Base-by-base conservation (phyloP, 1,140 invertebrate genomes). In the Dinoponera quadriceps region DNA sequence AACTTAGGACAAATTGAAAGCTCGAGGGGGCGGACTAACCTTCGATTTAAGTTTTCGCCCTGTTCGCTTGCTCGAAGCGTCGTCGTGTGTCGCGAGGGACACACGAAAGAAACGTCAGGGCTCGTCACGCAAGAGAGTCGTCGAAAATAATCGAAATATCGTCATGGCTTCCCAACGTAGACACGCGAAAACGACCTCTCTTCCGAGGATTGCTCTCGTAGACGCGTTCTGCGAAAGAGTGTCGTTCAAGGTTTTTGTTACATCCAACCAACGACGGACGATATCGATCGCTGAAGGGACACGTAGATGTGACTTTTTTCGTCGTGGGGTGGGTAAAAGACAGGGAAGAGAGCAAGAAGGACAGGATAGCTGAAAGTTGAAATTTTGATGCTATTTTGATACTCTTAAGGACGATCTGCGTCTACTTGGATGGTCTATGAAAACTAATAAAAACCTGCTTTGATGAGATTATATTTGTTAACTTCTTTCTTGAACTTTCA, bases 1-100 rank as follows among this genome's bases (percentile, higher is more conserved):
- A 90, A 89, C 89, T 89, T 87, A 82, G 72, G 85, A 89, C 84
- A 88, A 90, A 90, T 90, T 89, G 89, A 88, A 86, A 86, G 80
- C 75, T 86, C 85, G 44, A 78, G 75, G 72, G n/a, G 77, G 29
- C 49, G 22, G 65, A 44, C 78, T 75, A 84, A 62, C 78, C 80
- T 68, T 78, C 78, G 78, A 86, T 88, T 89, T 84, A 75, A 83
- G 54, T 88, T 88, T 22, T 55, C 22, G 63, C 84, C 71, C 48
- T 72, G 22, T 11, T 16, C n/a, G 82, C 68, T 81, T 82, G 75
- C 77, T 20, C 68, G 11, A 49, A 55, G 51, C 33, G 55, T 59
- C 33, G 59, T 65, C 71, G 33, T 57, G 44, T 59, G 54, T 72
- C 80, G 33, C 3, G 75, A 71, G 38, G 11, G 16, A 81, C 4